Evolutionary conservation across 2,113 vertebrate species (phyloP).

Genomic region (Onychostruthus taczanowskii): DNA sequence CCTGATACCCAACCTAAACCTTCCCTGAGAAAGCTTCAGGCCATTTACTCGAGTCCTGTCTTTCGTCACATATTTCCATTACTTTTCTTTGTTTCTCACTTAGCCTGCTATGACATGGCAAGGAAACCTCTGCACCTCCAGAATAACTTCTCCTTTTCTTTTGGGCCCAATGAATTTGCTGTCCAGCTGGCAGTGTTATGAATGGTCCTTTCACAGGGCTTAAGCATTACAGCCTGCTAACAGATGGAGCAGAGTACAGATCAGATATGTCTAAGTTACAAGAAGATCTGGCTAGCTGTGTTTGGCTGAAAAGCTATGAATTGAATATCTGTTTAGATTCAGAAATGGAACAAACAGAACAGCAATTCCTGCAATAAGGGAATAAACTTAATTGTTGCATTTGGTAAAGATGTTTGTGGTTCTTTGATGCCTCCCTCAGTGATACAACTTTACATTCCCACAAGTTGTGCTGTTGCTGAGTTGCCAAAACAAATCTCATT

Average conservation of each 20-base stretch:
- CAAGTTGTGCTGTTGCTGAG: not conserved
- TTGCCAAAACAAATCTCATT: not conserved
- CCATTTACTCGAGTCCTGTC: accelerated
- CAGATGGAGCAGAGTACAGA: not conserved
- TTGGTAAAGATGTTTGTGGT: not conserved
- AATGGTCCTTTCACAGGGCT: not conserved
- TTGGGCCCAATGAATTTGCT: not conserved
- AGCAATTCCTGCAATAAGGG: not conserved
- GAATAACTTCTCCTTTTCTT: not conserved
- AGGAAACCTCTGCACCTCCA: not conserved
- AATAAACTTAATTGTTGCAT: not conserved
- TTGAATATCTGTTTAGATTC: not conserved
- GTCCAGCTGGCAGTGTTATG: not conserved
- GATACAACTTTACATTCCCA: not conserved
- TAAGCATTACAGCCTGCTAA: not conserved
- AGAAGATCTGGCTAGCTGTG: not conserved
- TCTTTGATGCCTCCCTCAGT: not conserved
- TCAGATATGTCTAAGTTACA: not conserved
- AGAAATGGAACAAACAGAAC: not conserved
- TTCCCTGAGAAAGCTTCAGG: not conserved
- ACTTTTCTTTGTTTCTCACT: not conserved
- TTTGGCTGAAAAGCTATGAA: not conserved
- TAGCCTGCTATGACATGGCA: not conserved
- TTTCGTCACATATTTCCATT: not conserved
- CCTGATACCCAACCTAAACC: accelerated